These are phyloP conservation scores for Colletes latitarsis DNA, from an alignment of 1,140 invertebrate genomes.

Conservation along the genomic window DNA sequence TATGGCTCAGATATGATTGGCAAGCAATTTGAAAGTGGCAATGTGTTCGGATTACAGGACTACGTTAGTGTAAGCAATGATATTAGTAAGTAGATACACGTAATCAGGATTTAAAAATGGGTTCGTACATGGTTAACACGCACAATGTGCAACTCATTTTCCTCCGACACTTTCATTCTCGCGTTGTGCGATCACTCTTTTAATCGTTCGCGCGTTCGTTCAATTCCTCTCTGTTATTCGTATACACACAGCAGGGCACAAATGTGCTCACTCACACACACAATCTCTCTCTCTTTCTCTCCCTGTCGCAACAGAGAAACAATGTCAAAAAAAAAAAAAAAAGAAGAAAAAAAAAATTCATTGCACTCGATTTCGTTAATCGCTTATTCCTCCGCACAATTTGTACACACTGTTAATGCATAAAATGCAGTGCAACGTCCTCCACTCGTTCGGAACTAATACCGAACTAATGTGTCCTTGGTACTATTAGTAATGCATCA, in stretches of 20 bases:
- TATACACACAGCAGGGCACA: too few species aligned
- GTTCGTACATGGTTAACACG: slow-evolving; percentile 24
- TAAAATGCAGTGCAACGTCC: slow-evolving; percentile 31
- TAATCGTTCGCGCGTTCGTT: too few species aligned
- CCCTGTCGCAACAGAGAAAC: background rate
- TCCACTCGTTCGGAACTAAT: background rate
- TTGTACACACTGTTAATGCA: slow-evolving; percentile 11
- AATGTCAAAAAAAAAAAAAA: too few species aligned
- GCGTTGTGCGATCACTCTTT: too few species aligned
- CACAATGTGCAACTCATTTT: slow-evolving; percentile 31
- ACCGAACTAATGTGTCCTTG: too few species aligned
- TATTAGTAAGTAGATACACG: slow-evolving; percentile 51
- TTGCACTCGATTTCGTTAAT: too few species aligned
- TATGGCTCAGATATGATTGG: slow-evolving; percentile 86
- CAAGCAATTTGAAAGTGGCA: slow-evolving; percentile 85
- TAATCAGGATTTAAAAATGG: slow-evolving; percentile 2
- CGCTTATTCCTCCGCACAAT: too few species aligned
- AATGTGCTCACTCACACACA: too few species aligned
- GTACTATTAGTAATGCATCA: background rate
- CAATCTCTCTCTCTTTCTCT: background rate
- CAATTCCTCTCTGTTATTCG: too few species aligned
- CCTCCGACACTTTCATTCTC: too few species aligned
- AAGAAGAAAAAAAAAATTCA: too few species aligned
- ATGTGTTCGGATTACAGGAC: slow-evolving; percentile 78
- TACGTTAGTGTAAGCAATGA: slow-evolving; percentile 67